These are phyloP conservation scores for Ceratotherium simum DNA, from an alignment of 2,113 vertebrate genomes.

Conservation along the genomic window DNA sequence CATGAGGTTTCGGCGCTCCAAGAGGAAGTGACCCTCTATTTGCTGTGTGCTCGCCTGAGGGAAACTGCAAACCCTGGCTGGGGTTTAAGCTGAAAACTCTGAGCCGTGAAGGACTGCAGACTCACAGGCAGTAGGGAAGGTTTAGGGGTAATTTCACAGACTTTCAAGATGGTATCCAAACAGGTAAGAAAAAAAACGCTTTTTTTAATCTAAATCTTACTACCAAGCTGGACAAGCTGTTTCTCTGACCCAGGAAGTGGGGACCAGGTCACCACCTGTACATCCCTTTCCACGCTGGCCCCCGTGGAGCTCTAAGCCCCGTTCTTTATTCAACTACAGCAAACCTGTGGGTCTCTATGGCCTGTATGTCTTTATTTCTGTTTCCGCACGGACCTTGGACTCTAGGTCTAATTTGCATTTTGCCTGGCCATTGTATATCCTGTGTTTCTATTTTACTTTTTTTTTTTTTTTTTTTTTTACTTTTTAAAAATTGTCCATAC, in stretches of 20 bases:
- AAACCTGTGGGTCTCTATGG: accelerated
- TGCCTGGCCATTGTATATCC: neutral
- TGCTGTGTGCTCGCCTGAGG: too few relatives aligned
- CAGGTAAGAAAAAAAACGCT: too few relatives aligned
- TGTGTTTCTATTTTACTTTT: neutral
- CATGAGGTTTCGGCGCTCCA: neutral
- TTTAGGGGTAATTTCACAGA: neutral
- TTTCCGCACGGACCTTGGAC: neutral
- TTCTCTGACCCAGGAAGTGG: too few relatives aligned
- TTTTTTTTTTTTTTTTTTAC: too few relatives aligned
- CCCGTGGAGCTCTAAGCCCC: too few relatives aligned
- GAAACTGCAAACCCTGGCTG: neutral
- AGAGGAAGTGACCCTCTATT: neutral
- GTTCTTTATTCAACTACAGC: neutral
- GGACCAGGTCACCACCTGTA: accelerated
- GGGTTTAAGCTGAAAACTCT: neutral
- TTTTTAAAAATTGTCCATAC: neutral
- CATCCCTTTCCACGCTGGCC: accelerated
- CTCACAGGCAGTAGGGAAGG: too few relatives aligned
- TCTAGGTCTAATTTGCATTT: neutral
- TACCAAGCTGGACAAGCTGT: neutral
- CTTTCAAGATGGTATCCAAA: neutral
- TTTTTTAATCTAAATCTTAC: neutral
- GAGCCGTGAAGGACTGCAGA: neutral
- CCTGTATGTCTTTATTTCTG: neutral